Base-by-base conservation (phyloP, 2,888 invertebrate species). In the Polyommatus iphigenia region DNA sequence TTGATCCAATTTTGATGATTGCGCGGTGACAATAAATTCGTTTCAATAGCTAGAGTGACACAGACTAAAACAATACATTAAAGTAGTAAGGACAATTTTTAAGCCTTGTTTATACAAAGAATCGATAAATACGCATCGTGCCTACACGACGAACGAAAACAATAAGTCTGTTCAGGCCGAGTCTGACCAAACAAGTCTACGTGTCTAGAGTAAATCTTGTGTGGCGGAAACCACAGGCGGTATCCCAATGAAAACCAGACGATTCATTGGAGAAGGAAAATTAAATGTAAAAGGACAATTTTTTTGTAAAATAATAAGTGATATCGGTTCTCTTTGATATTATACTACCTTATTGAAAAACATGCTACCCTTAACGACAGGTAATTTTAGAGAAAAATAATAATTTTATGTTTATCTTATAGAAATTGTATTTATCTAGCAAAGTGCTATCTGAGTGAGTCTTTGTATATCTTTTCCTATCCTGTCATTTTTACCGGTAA, bases 161-260 rank as follows among this genome's bases (percentile, higher is more conserved):
- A 67, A 24, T 67, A 67, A 67, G 62, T 67, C 3, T 67, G 62
- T 67, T 13, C 24, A 67, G 62, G 67, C 67, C 67, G 15, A 62
- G 62, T 67, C 67, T 15, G 20, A 15, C 67, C 67, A 67, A 67
- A 32, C 67, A 67, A 67, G 29, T 15, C 29, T 15, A 67, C 67
- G 67, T 67, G 29, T 32, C 6, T 18, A 67, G 32, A 67, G 29
- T 29, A 29, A 67, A 67, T 67, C 67, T 67, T 67, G 67, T 62
- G 62, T 10, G 20, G 20, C 15, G 13, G 15, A 67, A 18, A 67
- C 67, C 29, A 67, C 18, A 29, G 67, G 15, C 62, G 67, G 67
- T 67, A 18, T 62, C 20, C 59, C 20, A 62, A 67, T 32, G 67
- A 67, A 67, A 67, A 67, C 18, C 24, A 62, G 20, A 59, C 59